Conservation (phyloP, 2,797 vertebrate species). For the Manis javanica region DNA sequence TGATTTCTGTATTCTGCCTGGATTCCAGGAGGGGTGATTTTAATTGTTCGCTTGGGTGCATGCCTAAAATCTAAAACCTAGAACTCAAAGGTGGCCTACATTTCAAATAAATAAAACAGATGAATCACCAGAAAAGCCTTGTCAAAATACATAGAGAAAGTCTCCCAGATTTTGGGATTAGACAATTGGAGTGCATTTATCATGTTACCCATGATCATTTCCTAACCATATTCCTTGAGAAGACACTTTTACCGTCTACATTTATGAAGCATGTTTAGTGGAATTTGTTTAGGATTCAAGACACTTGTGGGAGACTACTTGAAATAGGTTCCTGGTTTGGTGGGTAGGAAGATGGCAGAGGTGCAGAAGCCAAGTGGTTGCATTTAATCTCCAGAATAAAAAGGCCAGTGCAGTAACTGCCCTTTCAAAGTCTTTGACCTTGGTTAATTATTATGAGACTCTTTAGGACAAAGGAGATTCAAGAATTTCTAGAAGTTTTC, state of each 20-base stretch:
- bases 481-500: background rate
- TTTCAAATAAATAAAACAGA: slow-evolving; percentile 48
- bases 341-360: background rate
- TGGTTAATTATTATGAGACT: background rate
- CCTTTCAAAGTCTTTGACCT: background rate
- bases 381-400: background rate
- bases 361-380: background rate
- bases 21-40: background rate
- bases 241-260: background rate
- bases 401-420: background rate
- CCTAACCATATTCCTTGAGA: background rate
- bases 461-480: background rate
- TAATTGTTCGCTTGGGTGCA: slow-evolving; percentile 37
- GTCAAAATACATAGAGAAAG: background rate
- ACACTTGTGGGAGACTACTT: background rate
- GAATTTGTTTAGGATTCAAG: background rate
- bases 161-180: background rate
- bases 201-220: background rate
- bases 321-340: background rate
- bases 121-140: slow-evolving; percentile 26
- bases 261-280: background rate
- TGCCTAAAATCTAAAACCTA: slow-evolving; percentile 44
- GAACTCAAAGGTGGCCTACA: background rate
- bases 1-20: background rate
- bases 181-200: background rate